Percentiles rank a stretch among this genome's conserved stretches.
phyloP scores from a whole-genome alignment of 1,140 invertebrate genomes.

The Pseudomyrmex gracilis region DNA sequence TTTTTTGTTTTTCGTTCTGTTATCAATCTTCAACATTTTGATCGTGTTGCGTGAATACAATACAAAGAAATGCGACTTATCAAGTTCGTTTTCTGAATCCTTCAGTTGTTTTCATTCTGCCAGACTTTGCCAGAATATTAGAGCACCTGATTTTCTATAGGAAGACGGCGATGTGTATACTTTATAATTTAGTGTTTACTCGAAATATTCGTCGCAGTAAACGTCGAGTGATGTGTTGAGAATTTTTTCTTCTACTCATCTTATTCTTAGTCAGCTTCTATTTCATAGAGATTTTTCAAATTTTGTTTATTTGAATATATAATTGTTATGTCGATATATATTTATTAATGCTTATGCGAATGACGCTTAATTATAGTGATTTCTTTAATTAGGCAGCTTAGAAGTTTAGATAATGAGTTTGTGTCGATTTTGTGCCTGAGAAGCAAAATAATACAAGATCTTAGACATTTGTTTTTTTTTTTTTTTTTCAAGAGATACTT shows the following conservation, averaged over 20 bases:
- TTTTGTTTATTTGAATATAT: constrained; percentile 7
- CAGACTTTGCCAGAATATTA: constrained; percentile 50
- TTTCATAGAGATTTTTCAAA: neutral
- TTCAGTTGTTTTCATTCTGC: constrained; percentile 32
- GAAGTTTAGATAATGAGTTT: constrained; percentile 10
- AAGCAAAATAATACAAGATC: neutral
- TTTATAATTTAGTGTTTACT: constrained; percentile 20
- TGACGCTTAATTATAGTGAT: constrained; percentile 32
- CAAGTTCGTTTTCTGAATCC: constrained; percentile 22
- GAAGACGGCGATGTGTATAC: neutral
- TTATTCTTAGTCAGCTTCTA: constrained; percentile 17
- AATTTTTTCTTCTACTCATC: neutral
- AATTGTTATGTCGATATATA: neutral
- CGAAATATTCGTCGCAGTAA: neutral
- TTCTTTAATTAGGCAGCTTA: neutral
- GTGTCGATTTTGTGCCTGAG: constrained; percentile 1
- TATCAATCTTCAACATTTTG: no score
- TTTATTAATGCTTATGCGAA: constrained; percentile 36
- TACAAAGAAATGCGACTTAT: constrained; percentile 18
- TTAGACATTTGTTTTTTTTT: neutral
- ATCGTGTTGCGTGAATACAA: neutral
- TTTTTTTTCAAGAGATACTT: neutral
- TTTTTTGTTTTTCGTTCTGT: neutral
- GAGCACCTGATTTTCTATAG: constrained; percentile 51
- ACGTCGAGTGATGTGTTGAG: no score